These are phyloP conservation scores for Brachyopa scutellaris DNA, from an alignment of 2,888 invertebrate genomes.

Conservation along the genomic window DNA sequence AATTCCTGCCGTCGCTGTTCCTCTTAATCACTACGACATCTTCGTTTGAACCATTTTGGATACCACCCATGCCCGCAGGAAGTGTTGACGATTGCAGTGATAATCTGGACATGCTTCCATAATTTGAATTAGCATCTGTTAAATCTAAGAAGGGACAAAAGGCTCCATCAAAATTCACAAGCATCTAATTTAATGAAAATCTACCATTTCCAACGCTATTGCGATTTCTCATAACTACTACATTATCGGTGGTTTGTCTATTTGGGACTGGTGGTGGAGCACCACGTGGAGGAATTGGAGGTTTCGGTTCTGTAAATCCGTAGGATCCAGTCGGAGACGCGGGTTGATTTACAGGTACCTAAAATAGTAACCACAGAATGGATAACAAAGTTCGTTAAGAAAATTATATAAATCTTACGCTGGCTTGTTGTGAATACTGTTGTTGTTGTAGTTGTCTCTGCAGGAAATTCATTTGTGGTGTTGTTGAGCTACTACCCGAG, in stretches of 20 bases:
- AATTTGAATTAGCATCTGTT: constrained; percentile 76
- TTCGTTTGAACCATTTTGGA: constrained; percentile 79
- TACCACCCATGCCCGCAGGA: constrained; percentile 76
- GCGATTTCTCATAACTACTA: constrained; percentile 79
- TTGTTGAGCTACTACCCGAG: constrained; percentile 79
- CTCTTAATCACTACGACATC: constrained; percentile 78
- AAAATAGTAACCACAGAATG: too few relatives aligned
- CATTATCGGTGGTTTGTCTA: constrained; percentile 81
- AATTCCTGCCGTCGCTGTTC: constrained; percentile 79
- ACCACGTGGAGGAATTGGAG: constrained; percentile 84
- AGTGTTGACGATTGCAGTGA: constrained; percentile 77
- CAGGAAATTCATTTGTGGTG: constrained; percentile 83
- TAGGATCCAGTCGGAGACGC: constrained; percentile 77
- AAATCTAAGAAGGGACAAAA: constrained; percentile 74
- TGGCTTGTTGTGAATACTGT: constrained; percentile 74
- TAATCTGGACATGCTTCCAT: constrained; percentile 75
- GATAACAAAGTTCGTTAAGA: too few relatives aligned
- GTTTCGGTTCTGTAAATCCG: constrained; percentile 82
- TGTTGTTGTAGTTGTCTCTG: constrained; percentile 81
- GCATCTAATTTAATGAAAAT: neutral
- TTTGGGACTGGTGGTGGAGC: constrained; percentile 84
- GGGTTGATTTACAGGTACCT: constrained; percentile 74
- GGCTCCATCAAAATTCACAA: neutral
- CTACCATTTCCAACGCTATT: constrained; percentile 78
- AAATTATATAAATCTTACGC: constrained; percentile 32